Evolutionary conservation across 1,140 invertebrate species (phyloP), one percentile per base, ranked within the genome.

Genomic region (Drosophila eugracilis): DNA sequence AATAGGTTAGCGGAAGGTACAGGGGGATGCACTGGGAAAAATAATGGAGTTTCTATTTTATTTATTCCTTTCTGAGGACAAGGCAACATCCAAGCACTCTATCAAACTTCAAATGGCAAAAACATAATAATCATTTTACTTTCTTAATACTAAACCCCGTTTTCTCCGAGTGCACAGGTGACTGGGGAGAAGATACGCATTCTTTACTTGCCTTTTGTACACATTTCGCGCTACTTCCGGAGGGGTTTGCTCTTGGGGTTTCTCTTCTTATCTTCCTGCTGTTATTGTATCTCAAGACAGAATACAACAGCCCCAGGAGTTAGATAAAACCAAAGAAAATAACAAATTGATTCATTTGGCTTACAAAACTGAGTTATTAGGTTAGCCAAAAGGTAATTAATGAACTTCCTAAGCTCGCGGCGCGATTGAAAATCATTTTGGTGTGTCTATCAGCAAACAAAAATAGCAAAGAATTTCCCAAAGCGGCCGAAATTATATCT

Each of bases 151-250:
- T 37, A 19, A 22, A n/a, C n/a, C n/a, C n/a, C n/a, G n/a, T n/a
- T 7, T 47, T 62, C 28, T 26, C 21, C 10, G 3, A 47, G 63
- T 78, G 75, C 41, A 39, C 28, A 30, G 52, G 50, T 48, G 37
- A 26, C 32, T 28, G n/a, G n/a, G 48, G 19, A 21, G 49, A 21
- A 36, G 34, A 21, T 21, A 28, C 34, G 30, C 42, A 54, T 54
- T 78, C 71, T 32, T 53, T 44, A 58, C 54, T 72, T 70, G 58
- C 41, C 67, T 83, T 74, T 74, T 69, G 62, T 75, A 24, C 52
- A 57, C 34, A 48, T 47, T 39, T 39, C 22, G n/a, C 50, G 32
- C 34, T 32, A 72, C 78, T 81, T 81, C 79, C 78, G 78, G 62
- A 39, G 60, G 60, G 59, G 30, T 42, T 62, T 60, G 48, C 30